Evolutionary conservation across 2,888 invertebrate genomes (phyloP), one percentile per base, ranked within the genome.

Genomic region (Drosophila subquinaria): DNA sequence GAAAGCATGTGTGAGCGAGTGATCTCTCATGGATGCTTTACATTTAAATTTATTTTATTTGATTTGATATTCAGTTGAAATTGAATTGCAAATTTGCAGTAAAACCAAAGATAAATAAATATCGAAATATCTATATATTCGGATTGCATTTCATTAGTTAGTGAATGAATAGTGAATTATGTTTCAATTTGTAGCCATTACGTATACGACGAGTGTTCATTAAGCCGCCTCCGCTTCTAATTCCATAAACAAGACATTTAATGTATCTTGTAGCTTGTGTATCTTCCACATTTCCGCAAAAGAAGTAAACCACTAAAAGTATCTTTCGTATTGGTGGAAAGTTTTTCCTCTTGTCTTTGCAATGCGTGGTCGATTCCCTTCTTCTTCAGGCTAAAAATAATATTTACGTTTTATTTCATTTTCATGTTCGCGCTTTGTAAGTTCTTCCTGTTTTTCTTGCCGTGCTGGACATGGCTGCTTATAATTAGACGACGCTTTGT

Each of bases 71-170:
- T 62, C 48, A 57, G 60, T 23, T 76, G 72, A 79, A 88, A 89
- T 89, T 89, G 89, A 89, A 83, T 90, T 87, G 88, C 88, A 84
- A 89, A 87, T 84, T 81, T 83, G 73, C 52, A 36, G 67, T 61
- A 66, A 67, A 72, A 51, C 66, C 72, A 72, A 68, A 79, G 69
- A 57, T 70, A 82, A 82, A 82, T 73, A 79, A 82, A 79, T 74
- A 69, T 13, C 23, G 10, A 57, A 35, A 47, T 27, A n/a, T 35
- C 33, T 35, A 20, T 43, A 20, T 64, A 78, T 73, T 71, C 63
- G 71, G 69, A 79, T 76, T 84, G 72, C 76, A 71, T 88, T 82
- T 75, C 63, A 89, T 88, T 88, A 79, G 69, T 72, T 68, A 51
- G 27, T 53, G 71, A 79, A 75, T 83, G 72, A 74, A 73, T 67